Evolutionary conservation across 2,113 vertebrate genomes (phyloP).

Genomic region (Triplophysa tibetana): DNA sequence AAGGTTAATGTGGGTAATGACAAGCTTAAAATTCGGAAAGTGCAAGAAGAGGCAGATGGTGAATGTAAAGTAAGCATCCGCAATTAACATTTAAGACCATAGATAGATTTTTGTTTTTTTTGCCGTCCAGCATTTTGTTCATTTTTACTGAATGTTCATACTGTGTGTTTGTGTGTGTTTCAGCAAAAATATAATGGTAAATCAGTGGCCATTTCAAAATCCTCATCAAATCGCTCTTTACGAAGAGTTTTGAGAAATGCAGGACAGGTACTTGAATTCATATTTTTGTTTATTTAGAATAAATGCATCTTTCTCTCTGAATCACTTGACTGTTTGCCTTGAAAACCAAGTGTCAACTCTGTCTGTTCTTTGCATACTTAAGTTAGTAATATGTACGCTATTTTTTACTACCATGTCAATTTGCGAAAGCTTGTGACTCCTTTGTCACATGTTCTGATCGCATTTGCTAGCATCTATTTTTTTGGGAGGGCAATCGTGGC

Average conservation of each 20-base stretch:
- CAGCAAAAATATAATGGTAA: constrained; percentile 70
- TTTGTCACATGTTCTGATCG: background rate
- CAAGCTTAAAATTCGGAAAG: constrained; percentile 73
- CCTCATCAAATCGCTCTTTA: constrained; percentile 59
- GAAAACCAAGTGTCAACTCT: background rate
- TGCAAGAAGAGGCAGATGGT: constrained; percentile 65
- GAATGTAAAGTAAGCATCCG: constrained; percentile 76
- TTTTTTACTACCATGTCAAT: background rate
- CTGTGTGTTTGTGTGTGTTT: constrained; percentile 20
- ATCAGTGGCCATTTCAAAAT: constrained; percentile 71
- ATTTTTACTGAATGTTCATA: background rate
- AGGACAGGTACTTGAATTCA: constrained; percentile 72
- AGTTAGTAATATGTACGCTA: background rate
- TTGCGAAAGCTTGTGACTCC: too few species aligned
- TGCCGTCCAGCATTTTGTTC: background rate
- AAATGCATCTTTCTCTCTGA: background rate
- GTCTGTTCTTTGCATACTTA: background rate
- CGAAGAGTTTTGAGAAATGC: constrained; percentile 66
- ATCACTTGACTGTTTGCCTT: background rate
- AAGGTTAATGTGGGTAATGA: constrained; percentile 80
- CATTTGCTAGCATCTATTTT: background rate
- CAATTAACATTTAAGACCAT: background rate
- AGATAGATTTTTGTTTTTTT: background rate
- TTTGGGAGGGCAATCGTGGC: too few species aligned
- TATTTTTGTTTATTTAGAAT: background rate